Base-by-base conservation (phyloP, 2,888 invertebrate species). In the Linyphia triangularis region DNA sequence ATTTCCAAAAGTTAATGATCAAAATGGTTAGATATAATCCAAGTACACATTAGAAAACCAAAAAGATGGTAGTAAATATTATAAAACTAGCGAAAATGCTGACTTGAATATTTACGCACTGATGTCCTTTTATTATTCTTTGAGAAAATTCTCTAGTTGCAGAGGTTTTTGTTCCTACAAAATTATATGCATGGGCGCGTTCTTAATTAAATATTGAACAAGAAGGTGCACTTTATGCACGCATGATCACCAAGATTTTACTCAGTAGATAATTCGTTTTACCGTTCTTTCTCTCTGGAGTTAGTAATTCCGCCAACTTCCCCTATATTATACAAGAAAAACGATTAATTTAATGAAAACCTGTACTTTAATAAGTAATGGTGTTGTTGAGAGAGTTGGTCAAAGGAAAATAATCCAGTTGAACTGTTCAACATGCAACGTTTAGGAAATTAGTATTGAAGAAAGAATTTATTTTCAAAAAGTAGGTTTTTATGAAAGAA, bases 161-260 rank as follows among this genome's bases (percentile, higher is more conserved):
- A 61, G 63, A 61, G 16, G 37, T 77, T 77, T 77, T 77, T 77
- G 61, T 77, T 61, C 40, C 33, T n/a, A 3, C n/a, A 24, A 63
- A 77, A 24, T 37, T 37, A 73, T 16, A 57, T 59, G 57, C 73
- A 43, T 19, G 33, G 22, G 13, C 22, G 28, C 10, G 16, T 51
- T 73, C 30, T 59, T 73, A 73, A 73, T 73, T 73, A 73, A 73
- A 59, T 73, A 59, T 33, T 57, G 28, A 73, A 33, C 57, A 73
- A 73, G 51, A 30, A 57, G 30, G 57, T 16, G 26, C 24, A 24
- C 26, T 70, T 70, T 26, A 43, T 43, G 70, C 70, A 70, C 70
- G 28, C 70, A 28, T 70, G 70, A 28, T 70, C 43, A 43, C 43
- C 43, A 70, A 43, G 43, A 70, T 70, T 70, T 70, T 70, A 51